A percentile compares a stretch with the other conserved stretches of the same genome.
Evolutionary conservation across 2,888 invertebrate genomes (phyloP).

Genomic region (Cataglyphis livida): DNA sequence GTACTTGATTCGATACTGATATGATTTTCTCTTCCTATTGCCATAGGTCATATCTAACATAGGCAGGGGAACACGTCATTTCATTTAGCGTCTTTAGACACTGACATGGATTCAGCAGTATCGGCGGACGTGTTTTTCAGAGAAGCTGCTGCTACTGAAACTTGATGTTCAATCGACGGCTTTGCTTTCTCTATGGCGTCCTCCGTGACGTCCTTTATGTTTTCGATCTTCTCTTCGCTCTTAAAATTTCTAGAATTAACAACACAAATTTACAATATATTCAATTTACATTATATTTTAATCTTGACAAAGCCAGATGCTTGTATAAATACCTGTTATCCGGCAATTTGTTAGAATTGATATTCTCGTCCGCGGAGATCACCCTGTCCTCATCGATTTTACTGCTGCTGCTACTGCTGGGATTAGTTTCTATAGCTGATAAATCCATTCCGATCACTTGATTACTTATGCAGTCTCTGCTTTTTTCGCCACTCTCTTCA

Average conservation of each 20-base stretch:
- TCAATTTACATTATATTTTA: background rate
- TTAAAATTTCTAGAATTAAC: slow-evolving; percentile 69
- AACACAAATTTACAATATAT: background rate
- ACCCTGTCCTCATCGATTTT: slow-evolving; percentile 61
- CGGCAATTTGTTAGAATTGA: slow-evolving; percentile 74
- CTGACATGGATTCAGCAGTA: slow-evolving; percentile 52
- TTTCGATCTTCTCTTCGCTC: slow-evolving; percentile 59
- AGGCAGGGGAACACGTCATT: slow-evolving; percentile 53
- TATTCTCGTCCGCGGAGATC: slow-evolving; percentile 74
- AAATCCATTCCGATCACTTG: slow-evolving; percentile 11
- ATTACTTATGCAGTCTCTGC: slow-evolving; percentile 38
- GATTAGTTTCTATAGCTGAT: slow-evolving; percentile 57
- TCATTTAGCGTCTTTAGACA: slow-evolving; percentile 71
- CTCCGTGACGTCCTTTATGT: slow-evolving; percentile 21
- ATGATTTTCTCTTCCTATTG: slow-evolving; percentile 80
- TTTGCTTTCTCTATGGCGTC: slow-evolving; percentile 66
- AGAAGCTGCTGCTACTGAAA: slow-evolving; percentile 44
- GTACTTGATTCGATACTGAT: slow-evolving; percentile 80
- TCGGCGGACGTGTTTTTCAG: slow-evolving; percentile 58
- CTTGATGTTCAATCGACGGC: slow-evolving; percentile 63
- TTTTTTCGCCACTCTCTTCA: slow-evolving; percentile 55
- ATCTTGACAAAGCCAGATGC: background rate
- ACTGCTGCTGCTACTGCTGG: slow-evolving; percentile 63
- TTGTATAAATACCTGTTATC: slow-evolving; percentile 72
- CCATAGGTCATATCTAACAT: slow-evolving; percentile 65